Conservation (phyloP, 2,888 invertebrate genomes). For the Copidosoma aretas region DNA sequence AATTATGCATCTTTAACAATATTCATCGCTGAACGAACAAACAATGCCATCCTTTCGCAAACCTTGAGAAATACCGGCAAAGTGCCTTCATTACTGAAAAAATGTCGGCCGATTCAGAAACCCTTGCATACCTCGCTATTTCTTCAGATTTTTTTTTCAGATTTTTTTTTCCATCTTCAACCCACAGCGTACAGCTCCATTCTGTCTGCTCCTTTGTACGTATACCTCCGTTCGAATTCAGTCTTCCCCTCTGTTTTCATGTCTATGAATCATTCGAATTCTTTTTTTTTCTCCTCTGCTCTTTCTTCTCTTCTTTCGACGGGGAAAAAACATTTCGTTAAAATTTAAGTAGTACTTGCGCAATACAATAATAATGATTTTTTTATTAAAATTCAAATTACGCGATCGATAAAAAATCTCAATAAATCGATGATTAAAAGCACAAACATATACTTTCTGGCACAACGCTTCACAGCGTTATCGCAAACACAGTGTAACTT, state of each 20-base stretch:
- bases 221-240: conserved; percentile 5
- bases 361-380: not conserved
- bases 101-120: not conserved
- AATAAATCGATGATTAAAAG: no score
- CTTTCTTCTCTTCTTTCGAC: conserved; percentile 4
- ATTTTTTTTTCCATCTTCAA: not conserved
- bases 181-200: conserved; percentile 8
- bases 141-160: no score
- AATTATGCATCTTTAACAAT: not conserved
- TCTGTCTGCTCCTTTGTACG: conserved; percentile 23
- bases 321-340: not conserved
- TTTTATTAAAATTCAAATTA: not conserved
- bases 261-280: conserved; percentile 25
- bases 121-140: not conserved
- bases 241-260: conserved; percentile 10
- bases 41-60: no score
- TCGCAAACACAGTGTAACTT: no score
- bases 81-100: no score
- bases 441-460: no score
- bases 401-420: no score
- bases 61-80: no score
- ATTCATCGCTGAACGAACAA: no score
- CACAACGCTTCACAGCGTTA: no score
- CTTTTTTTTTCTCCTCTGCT: not conserved
- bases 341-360: not conserved